Evolutionary conservation across 2,797 vertebrate genomes (phyloP), one percentile per base, ranked within the genome.

Genomic region (Siniperca scherzeri): DNA sequence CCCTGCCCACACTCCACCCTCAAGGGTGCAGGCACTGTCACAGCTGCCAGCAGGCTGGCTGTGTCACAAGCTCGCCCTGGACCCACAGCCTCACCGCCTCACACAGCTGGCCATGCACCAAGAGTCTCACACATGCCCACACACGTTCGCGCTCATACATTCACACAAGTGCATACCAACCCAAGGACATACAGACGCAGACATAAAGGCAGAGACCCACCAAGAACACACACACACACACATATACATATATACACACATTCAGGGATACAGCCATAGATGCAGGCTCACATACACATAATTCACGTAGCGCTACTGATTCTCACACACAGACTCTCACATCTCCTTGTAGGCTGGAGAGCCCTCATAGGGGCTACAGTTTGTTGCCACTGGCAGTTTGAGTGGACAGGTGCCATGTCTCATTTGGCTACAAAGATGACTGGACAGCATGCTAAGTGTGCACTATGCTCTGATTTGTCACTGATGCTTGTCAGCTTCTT

Each of bases 11-110:
- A 36, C 80, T 73, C 74, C 83, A 46, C 78, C 86, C 91, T 80
- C 53, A 56, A 87, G 88, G 86, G 84, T 27, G 66, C 44, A 65
- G 68, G 85, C 69, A 40, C 85, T 92, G 90, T 89, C 92, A 93
- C 88, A 90, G 89, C 93, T 91, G 92, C 93, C 92, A 92, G 90
- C 82, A 89, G 87, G 91, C 89, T 85, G 90, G 77, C 87, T 90
- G 88, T 88, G 89, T 92, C 91, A 92, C 85, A 81, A 74, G 70
- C 80, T 56, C 83, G 66, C 70, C 44, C 69, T 0, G 38, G 78
- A 84, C 82, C 81, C 70, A 70, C 72, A 48, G 80, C 73, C 67
- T 81, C 81, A 66, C 71, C 25, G 71, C 74, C 77, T 86, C 85
- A 85, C 86, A 88, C 92, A 93, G 89, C 94, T 92, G 91, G 89